These are phyloP conservation scores for Araneus ventricosus DNA, from an alignment of 1,140 invertebrate genomes.

Conservation along the genomic window DNA sequence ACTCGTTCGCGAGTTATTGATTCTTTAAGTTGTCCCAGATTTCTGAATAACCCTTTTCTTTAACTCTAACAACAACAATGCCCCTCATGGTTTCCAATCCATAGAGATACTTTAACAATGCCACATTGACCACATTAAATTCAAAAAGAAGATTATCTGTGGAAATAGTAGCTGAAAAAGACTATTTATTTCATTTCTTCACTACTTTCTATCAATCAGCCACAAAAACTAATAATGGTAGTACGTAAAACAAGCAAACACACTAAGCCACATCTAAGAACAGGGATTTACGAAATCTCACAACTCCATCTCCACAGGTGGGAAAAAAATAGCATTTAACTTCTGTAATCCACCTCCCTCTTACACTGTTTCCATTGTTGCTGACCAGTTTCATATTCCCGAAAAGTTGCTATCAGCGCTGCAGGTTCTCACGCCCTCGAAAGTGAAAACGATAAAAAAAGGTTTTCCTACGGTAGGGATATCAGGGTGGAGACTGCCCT, in stretches of 20 bases:
- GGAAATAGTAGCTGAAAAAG: too few relatives aligned
- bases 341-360: neutral
- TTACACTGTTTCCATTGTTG: neutral
- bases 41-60: too few relatives aligned
- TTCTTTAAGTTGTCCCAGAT: too few relatives aligned
- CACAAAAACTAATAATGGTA: too few relatives aligned
- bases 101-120: too few relatives aligned
- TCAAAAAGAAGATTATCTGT: too few relatives aligned
- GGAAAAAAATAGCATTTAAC: neutral
- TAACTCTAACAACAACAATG: too few relatives aligned
- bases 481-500: conserved; percentile 36
- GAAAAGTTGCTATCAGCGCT: neutral
- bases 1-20: too few relatives aligned
- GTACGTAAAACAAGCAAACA: neutral
- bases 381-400: neutral
- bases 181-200: too few relatives aligned
- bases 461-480: neutral
- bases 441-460: neutral
- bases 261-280: neutral
- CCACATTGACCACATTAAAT: too few relatives aligned
- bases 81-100: too few relatives aligned
- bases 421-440: conserved; percentile 38
- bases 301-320: neutral
- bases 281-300: neutral
- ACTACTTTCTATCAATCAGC: too few relatives aligned